Evolutionary conservation across 2,113 vertebrate species (phyloP).

Genomic region (Azemiops feae): DNA sequence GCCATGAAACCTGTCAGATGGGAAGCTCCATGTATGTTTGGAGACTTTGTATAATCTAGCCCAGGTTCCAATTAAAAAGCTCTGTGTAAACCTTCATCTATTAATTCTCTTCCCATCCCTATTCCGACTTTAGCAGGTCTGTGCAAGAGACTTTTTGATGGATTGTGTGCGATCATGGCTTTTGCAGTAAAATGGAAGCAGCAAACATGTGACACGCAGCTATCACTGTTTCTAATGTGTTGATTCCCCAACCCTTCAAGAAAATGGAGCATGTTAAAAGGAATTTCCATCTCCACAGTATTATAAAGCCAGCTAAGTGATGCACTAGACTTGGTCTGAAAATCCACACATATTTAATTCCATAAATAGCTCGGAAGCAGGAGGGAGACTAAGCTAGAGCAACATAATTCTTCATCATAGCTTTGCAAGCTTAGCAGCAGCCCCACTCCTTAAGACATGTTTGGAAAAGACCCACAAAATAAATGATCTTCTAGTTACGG

Average conservation of each 20-base stretch:
- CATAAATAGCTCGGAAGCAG: slow-evolving; percentile 66
- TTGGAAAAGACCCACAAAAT: slow-evolving; percentile 76
- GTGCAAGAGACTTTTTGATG: not conserved
- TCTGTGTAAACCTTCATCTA: slow-evolving; percentile 10
- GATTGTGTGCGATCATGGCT: slow-evolving; percentile 44
- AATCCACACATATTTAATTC: slow-evolving; percentile 62
- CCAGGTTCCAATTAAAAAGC: not conserved
- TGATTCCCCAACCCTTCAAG: slow-evolving; percentile 47
- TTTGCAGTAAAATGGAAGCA: slow-evolving; percentile 60
- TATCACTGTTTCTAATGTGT: slow-evolving; percentile 59
- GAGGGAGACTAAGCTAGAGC: slow-evolving; percentile 62
- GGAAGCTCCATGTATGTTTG: not conserved
- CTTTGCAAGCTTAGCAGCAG: slow-evolving; percentile 74
- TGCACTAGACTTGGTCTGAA: slow-evolving; percentile 45
- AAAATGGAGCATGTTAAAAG: slow-evolving; percentile 64
- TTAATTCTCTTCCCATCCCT: not conserved
- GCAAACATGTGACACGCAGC: slow-evolving; percentile 52
- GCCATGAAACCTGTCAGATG: not conserved
- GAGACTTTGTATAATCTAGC: not conserved
- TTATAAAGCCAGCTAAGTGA: slow-evolving; percentile 27
- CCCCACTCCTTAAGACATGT: slow-evolving; percentile 79
- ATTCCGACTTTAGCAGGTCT: slow-evolving; percentile 26
- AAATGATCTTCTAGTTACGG: slow-evolving; percentile 77
- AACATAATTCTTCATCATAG: slow-evolving; percentile 79
- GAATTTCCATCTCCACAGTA: slow-evolving; percentile 36